Evolutionary conservation across 35 echinoderm and acorn worm species (phyloP).

Genomic region (Apostichopus californicus): DNA sequence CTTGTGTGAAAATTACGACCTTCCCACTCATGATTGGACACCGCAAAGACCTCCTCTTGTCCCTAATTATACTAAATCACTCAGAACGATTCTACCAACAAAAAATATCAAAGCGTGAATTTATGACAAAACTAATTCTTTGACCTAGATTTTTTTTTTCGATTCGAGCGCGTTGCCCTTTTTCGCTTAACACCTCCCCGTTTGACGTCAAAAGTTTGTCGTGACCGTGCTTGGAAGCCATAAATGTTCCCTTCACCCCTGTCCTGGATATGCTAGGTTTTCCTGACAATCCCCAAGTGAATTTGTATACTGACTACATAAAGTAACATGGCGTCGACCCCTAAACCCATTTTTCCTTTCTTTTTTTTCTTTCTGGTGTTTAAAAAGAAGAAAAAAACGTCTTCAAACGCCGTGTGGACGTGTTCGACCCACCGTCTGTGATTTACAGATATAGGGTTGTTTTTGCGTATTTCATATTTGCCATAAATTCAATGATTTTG

Average conservation of each 20-base stretch:
- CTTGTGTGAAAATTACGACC: conserved; percentile 20
- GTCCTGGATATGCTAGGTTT: conserved; percentile 6
- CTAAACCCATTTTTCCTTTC: not conserved
- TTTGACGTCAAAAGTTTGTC: conserved; percentile 31
- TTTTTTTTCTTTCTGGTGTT: not conserved
- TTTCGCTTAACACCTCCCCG: conserved; percentile 20
- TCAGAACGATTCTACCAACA: conserved; percentile 10
- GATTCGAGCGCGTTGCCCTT: not conserved
- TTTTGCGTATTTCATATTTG: conserved; percentile 44
- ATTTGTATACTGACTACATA: not conserved
- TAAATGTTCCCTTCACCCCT: conserved; percentile 17
- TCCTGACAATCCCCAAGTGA: too few relatives aligned
- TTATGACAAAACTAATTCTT: conserved; percentile 16
- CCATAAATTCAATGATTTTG: conserved; percentile 34
- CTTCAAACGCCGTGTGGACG: not conserved
- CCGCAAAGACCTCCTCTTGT: conserved; percentile 37
- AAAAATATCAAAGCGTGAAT: conserved; percentile 8
- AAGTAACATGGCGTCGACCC: not conserved
- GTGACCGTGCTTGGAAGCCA: not conserved
- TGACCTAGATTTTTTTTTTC: conserved; percentile 15
- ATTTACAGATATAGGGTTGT: not conserved
- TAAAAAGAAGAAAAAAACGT: not conserved
- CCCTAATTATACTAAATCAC: conserved; percentile 49
- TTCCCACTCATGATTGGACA: conserved; percentile 37
- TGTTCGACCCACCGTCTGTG: not conserved